Conservation (phyloP, 2,888 invertebrate species). For the Cyclophora punctaria region DNA sequence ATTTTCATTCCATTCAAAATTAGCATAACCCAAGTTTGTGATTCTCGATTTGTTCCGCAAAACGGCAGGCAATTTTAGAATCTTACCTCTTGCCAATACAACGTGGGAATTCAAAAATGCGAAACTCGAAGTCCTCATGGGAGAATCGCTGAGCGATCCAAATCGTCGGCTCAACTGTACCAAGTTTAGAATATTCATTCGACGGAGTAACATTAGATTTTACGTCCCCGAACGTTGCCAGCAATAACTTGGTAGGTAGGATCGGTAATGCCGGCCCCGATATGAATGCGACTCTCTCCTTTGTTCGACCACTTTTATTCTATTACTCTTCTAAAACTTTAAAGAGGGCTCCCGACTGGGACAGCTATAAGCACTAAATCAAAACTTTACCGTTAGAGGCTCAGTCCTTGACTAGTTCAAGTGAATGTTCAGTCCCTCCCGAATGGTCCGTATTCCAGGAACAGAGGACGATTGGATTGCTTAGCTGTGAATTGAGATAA, state of each 20-base stretch:
- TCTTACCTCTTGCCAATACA: conserved; percentile 8
- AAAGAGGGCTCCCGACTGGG: conserved; percentile 61
- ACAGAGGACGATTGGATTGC: conserved; percentile 32
- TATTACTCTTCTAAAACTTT: conserved; percentile 67
- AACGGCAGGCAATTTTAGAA: conserved; percentile 3
- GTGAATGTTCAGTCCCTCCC: conserved; percentile 48
- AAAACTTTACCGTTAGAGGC: conserved; percentile 64
- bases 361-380: conserved; percentile 72
- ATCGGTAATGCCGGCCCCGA: conserved; percentile 30
- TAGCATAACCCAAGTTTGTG: conserved; percentile 11
- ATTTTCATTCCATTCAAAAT: background rate
- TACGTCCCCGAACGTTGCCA: conserved; percentile 38
- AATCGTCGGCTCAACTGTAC: conserved; percentile 27
- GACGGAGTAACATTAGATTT: conserved; percentile 51
- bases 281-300: conserved; percentile 54
- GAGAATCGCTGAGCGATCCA: conserved; percentile 25
- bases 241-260: conserved; percentile 51
- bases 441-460: conserved; percentile 48
- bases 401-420: conserved; percentile 49
- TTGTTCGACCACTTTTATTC: conserved; percentile 71
- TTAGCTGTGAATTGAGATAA: conserved; percentile 28
- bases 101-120: conserved; percentile 24
- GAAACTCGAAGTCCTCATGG: conserved; percentile 20
- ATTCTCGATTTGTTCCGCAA: background rate
- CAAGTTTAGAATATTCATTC: conserved; percentile 55